Evolutionary conservation across 2,888 invertebrate genomes (phyloP).

Genomic region (Steromphala cineraria): DNA sequence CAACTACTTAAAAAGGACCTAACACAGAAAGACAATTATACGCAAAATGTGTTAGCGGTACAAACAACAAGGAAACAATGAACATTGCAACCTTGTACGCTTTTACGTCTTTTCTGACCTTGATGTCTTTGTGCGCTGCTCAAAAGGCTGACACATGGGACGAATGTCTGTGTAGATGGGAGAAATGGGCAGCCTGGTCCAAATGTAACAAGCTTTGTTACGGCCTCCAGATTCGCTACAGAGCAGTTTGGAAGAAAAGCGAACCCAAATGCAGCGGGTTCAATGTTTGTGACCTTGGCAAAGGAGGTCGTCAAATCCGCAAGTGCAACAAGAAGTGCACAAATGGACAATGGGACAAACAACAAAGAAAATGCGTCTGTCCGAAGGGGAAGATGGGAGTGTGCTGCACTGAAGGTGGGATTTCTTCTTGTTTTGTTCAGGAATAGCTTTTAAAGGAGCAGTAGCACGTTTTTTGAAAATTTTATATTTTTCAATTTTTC

Average conservation of each 20-base stretch:
- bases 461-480: no score
- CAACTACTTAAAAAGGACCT: no score
- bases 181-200: slow-evolving; percentile 12
- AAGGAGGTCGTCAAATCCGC: not conserved
- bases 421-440: no score
- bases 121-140: not conserved
- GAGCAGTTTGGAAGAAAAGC: slow-evolving; percentile 3
- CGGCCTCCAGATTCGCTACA: not conserved
- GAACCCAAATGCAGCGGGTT: slow-evolving; percentile 5
- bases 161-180: slow-evolving; percentile 19
- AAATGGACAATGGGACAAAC: not conserved
- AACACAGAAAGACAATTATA: no score
- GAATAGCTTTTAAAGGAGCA: no score
- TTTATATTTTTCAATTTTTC: no score
- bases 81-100: no score
- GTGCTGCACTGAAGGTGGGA: slow-evolving; percentile 6
- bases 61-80: no score
- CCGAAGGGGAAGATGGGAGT: not conserved
- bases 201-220: slow-evolving; percentile 1
- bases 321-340: not conserved
- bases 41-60: no score
- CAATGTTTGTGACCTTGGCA: not conserved
- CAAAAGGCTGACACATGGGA: slow-evolving; percentile 13
- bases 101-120: not conserved
- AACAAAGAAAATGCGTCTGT: not conserved